Evolutionary conservation across 2,113 vertebrate genomes (phyloP).

Genomic region (Opisthocomus hoazin): DNA sequence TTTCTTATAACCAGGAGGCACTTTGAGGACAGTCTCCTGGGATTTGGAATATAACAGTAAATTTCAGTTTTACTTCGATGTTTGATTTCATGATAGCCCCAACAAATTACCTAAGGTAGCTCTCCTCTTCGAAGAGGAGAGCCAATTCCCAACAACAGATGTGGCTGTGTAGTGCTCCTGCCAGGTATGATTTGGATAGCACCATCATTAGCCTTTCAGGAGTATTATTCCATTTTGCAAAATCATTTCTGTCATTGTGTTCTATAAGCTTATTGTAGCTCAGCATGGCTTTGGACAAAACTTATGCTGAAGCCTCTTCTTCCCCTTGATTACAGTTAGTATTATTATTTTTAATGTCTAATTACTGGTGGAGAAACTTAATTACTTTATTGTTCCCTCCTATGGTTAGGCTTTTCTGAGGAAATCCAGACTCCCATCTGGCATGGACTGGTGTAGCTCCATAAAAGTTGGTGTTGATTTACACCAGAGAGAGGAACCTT

Average conservation of each 20-base stretch:
- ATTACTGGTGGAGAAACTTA: neutral
- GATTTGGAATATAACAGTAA: neutral
- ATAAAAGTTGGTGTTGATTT: neutral
- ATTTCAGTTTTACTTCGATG: slow-evolving; percentile 41
- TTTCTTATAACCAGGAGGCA: neutral
- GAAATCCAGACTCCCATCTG: slow-evolving; percentile 13
- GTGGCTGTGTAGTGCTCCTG: slow-evolving; percentile 6
- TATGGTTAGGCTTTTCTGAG: neutral
- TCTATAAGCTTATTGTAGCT: neutral
- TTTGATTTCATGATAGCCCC: slow-evolving; percentile 40
- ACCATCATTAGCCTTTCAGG: neutral
- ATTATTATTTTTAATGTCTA: slow-evolving; percentile 19
- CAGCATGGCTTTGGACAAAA: neutral
- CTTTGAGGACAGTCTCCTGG: neutral
- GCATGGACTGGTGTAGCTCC: neutral
- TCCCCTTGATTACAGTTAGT: neutral
- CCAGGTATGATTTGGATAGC: slow-evolving; percentile 41
- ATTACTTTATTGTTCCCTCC: slow-evolving; percentile 5
- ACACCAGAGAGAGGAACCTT: neutral
- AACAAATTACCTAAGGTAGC: slow-evolving; percentile 31
- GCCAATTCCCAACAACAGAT: slow-evolving; percentile 57
- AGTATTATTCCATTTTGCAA: neutral
- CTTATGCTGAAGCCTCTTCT: neutral
- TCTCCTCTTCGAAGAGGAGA: neutral
- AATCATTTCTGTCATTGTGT: neutral